Conservation (phyloP, 2,113 vertebrate species). For the Rissa tridactyla region DNA sequence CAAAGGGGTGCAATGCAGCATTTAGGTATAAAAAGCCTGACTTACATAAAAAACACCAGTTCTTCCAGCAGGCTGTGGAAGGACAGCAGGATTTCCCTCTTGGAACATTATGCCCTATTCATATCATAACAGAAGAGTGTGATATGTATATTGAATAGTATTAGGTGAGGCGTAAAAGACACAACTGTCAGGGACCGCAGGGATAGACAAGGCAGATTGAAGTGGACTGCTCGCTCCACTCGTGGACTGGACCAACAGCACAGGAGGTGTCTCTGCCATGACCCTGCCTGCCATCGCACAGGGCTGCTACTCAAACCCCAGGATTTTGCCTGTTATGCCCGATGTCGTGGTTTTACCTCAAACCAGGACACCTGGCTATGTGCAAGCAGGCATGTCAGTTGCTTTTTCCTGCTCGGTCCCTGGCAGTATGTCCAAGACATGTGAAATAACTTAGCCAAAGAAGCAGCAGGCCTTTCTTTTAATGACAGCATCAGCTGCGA, state of each 20-base stretch:
- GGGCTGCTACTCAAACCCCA: accelerated
- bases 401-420: not conserved
- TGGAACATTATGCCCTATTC: not conserved
- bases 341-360: not conserved
- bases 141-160: accelerated
- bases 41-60: not conserved
- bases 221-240: not conserved
- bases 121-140: not conserved
- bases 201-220: not conserved
- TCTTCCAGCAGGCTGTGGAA: not conserved
- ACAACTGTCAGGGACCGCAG: not conserved
- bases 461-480: not conserved
- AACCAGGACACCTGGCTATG: not conserved
- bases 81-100: not conserved
- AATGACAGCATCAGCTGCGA: not conserved
- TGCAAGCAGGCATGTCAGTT: not conserved
- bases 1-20: not conserved
- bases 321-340: not conserved
- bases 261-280: accelerated
- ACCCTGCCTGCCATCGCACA: accelerated
- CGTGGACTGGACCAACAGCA: accelerated
- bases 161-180: not conserved
- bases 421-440: accelerated
- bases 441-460: not conserved
- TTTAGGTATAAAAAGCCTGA: not conserved